Conservation (phyloP, 2,888 invertebrate species). For the Heliconius hortense region DNA sequence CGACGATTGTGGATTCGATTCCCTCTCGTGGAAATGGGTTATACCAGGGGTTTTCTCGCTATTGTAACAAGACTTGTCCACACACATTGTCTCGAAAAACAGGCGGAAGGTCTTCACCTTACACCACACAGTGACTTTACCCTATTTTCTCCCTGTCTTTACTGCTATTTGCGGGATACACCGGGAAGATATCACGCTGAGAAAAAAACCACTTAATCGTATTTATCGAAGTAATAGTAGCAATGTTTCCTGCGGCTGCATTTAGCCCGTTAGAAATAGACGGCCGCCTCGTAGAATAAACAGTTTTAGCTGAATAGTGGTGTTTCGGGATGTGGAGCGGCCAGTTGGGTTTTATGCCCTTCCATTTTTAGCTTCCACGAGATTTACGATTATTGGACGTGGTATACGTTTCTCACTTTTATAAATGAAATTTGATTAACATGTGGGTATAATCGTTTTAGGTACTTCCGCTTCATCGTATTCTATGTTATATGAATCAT, state of each 20-base stretch:
- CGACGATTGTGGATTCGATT: background rate
- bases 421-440: background rate
- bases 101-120: too few species aligned
- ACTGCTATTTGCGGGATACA: background rate
- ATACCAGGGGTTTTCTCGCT: background rate
- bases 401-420: conserved; percentile 9
- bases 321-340: conserved; percentile 68
- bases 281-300: conserved; percentile 61
- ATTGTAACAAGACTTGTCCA: too few species aligned
- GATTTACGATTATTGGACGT: conserved; percentile 22
- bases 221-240: conserved; percentile 32
- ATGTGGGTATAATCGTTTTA: background rate
- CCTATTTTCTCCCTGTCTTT: too few species aligned
- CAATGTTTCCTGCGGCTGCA: conserved; percentile 67
- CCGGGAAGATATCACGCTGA: background rate
- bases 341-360: conserved; percentile 64
- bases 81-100: too few species aligned
- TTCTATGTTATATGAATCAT: background rate
- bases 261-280: conserved; percentile 70
- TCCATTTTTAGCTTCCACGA: conserved; percentile 52
- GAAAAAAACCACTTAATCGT: conserved; percentile 29
- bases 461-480: background rate
- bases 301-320: conserved; percentile 60
- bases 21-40: background rate
- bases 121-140: background rate